phyloP scores from a whole-genome alignment of 2,888 invertebrate genomes.

The Drosophila subquinaria region DNA sequence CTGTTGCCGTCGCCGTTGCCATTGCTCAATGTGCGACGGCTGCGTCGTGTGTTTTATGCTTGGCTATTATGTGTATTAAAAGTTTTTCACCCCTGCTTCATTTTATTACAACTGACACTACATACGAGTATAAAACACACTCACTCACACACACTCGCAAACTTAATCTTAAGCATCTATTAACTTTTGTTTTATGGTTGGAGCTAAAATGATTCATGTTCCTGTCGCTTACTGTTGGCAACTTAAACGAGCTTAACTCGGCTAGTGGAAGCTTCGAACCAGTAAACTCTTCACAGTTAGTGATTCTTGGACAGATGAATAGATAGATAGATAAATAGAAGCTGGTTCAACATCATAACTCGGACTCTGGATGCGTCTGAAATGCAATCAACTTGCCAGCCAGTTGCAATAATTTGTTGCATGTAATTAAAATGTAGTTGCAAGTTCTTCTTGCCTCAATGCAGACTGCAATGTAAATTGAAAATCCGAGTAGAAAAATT shows the following conservation, averaged over 20 bases:
- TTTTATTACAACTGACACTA: constrained; percentile 77
- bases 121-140: constrained; percentile 9
- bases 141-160: constrained; percentile 11
- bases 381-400: constrained; percentile 1
- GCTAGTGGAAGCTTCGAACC: constrained; percentile 3
- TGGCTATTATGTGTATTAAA: constrained; percentile 80
- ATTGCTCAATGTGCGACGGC: constrained; percentile 56
- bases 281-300: not conserved
- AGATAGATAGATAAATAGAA: not conserved
- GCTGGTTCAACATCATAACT: not conserved
- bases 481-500: constrained; percentile 55
- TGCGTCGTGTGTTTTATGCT: constrained; percentile 56
- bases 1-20: constrained; percentile 18
- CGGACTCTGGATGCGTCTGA: not conserved
- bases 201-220: constrained; percentile 67
- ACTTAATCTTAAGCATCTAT: constrained; percentile 58
- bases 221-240: constrained; percentile 42
- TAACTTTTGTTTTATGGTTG: constrained; percentile 77
- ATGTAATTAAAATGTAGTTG: constrained; percentile 69
- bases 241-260: constrained; percentile 36
- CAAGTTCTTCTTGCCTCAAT: constrained; percentile 35
- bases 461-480: constrained; percentile 58
- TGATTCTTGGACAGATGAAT: constrained; percentile 5
- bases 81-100: constrained; percentile 74
- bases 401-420: constrained; percentile 42